Evolutionary conservation across 1,140 invertebrate genomes (phyloP).

Genomic region (Drosophila pachea): DNA sequence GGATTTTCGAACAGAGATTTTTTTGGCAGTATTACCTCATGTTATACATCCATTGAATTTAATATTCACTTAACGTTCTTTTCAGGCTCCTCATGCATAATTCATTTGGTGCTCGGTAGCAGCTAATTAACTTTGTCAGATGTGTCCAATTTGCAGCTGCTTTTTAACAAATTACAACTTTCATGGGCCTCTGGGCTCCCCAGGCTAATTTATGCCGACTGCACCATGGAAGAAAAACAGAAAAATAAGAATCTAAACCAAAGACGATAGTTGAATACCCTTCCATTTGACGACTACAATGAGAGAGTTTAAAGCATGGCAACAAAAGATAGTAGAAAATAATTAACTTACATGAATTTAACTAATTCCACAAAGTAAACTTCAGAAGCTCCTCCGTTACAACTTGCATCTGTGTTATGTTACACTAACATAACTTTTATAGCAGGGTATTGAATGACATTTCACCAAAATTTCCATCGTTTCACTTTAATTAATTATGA

Average conservation of each 20-base stretch:
- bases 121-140: constrained; percentile 42
- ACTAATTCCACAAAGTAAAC: neutral
- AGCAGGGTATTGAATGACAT: neutral
- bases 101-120: constrained; percentile 34
- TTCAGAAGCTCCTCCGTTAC: neutral
- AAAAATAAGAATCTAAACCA: neutral
- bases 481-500: constrained; percentile 47
- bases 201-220: constrained; percentile 43
- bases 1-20: neutral
- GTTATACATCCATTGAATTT: constrained; percentile 12
- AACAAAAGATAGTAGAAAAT: neutral
- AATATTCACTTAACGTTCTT: constrained; percentile 26
- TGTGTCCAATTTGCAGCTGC: constrained; percentile 43
- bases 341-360: neutral
- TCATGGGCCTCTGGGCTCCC: constrained; percentile 18
- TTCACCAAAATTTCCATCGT: neutral
- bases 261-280: constrained; percentile 3
- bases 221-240: constrained; percentile 20
- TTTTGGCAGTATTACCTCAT: constrained; percentile 14
- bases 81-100: constrained; percentile 30
- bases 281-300: neutral
- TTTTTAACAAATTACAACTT: constrained; percentile 47
- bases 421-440: neutral
- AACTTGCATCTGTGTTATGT: neutral
- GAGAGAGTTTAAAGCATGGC: too few relatives aligned